Percentiles rank a stretch among this genome's conserved stretches.
Conservation (phyloP, 2,888 invertebrate species). For the Campopleginae sp. region DNA sequence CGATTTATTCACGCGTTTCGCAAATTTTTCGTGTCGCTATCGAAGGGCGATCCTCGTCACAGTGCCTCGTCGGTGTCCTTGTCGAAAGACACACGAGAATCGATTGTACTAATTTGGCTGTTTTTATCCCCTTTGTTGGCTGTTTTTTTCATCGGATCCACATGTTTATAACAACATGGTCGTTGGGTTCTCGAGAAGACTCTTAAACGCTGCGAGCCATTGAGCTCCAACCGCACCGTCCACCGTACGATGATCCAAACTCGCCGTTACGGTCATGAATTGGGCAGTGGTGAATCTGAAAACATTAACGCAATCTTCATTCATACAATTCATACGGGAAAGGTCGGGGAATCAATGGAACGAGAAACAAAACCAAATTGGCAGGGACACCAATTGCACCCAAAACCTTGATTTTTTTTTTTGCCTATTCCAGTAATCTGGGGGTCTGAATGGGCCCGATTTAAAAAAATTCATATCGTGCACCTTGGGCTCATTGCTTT, state of each 20-base stretch:
- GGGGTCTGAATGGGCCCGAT: too few relatives aligned
- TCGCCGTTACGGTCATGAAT: conserved; percentile 95
- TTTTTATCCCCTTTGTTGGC: conserved; percentile 26
- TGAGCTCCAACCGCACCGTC: conserved; percentile 99
- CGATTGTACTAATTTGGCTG: conserved; percentile 60
- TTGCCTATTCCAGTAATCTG: too few relatives aligned
- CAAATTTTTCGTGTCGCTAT: not conserved
- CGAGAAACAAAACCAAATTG: conserved; percentile 47
- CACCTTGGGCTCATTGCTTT: too few relatives aligned
- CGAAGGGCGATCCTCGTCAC: not conserved
- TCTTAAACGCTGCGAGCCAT: conserved; percentile 96
- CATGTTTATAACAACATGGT: conserved; percentile 93
- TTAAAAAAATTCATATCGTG: too few relatives aligned
- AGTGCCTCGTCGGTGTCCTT: conserved; percentile 8
- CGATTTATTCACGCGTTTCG: conserved; percentile 2
- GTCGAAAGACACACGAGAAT: conserved; percentile 42
- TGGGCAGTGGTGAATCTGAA: conserved; percentile 90
- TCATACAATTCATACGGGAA: not conserved
- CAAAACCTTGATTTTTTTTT: too few relatives aligned
- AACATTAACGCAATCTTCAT: conserved; percentile 54
- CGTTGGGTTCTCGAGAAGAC: conserved; percentile 95
- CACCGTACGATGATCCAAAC: conserved; percentile 98
- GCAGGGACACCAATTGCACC: not conserved
- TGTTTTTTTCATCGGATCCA: not conserved
- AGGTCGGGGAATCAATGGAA: not conserved